Evolutionary conservation across 2,888 invertebrate genomes (phyloP), one percentile per base, ranked within the genome.

Genomic region (Cephalotes varians): DNA sequence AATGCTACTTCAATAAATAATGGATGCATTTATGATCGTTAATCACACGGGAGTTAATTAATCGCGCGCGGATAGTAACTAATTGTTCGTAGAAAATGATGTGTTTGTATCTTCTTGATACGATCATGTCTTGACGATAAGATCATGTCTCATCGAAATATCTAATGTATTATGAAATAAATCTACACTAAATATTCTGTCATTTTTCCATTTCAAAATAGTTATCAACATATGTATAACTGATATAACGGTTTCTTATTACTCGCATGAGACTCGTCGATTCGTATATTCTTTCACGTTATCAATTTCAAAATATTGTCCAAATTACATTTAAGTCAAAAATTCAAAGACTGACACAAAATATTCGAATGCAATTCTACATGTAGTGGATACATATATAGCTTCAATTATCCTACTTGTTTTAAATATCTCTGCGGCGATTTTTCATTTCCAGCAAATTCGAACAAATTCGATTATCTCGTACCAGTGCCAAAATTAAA

Each of bases 401-500:
- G 25, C 4, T 12, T 9, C 28, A 56, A 40, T 72, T 28, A 12
- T 28, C 18, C 12, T 5, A 12, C 25, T 62, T 56, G 15, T 25
- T 65, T 51, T 15, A 62, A 76, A 65, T 51, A 44, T 77, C 21
- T n/a, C 54, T 18, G 21, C n/a, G 40, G 21, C 44, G 21, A 69
- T 77, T 54, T 67, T 31, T 47, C 31, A 34, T 18, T 34, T 12
- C 18, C 44, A 6, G 31, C 15, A 47, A 58, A 71, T 40, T 34
- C 12, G 37, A 62, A 62, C 21, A 62, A 37, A 74, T 56, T 56
- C 28, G 21, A 56, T 77, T 56, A 31, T 69, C 6, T 69, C 44
- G 18, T 44, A 18, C 21, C 56, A 18, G 44, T 47, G 77, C 44
- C 31, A 40, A 79, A 71, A 79, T 79, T 69, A 79, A 71, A 54